These are phyloP conservation scores for Cyanistes caeruleus DNA, from an alignment of 2,113 vertebrate species.

Conservation along the genomic window DNA sequence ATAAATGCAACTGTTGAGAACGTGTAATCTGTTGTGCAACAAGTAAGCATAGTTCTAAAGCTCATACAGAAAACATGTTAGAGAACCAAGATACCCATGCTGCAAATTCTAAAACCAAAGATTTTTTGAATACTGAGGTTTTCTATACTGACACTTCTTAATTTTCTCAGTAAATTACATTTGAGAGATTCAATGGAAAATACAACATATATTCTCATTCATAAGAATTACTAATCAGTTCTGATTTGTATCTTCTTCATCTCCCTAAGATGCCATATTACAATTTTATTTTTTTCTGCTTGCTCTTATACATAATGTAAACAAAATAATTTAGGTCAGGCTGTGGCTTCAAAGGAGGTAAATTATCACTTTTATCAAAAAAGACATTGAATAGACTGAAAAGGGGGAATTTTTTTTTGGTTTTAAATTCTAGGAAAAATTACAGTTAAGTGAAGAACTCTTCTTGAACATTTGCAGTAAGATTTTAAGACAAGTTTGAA, in stretches of 20 bases:
- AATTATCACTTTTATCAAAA: conserved; percentile 21
- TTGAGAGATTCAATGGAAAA: conserved; percentile 14
- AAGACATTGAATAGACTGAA: conserved; percentile 2
- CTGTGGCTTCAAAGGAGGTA: conserved; percentile 12
- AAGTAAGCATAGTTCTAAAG: conserved; percentile 37
- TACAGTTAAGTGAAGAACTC: not conserved
- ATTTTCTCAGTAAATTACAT: conserved; percentile 15
- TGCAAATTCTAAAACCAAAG: not conserved
- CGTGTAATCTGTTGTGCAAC: conserved; percentile 60
- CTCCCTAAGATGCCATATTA: not conserved
- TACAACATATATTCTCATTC: conserved; percentile 8
- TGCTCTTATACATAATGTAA: conserved; percentile 4
- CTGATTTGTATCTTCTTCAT: conserved; percentile 33
- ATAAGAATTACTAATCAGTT: conserved; percentile 24
- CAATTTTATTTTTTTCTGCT: not conserved
- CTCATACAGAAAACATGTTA: conserved; percentile 6
- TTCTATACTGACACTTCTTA: not conserved
- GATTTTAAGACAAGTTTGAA: not conserved
- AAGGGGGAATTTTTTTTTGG: not conserved
- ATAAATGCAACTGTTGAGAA: conserved; percentile 41
- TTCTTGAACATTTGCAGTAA: conserved; percentile 3
- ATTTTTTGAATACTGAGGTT: not conserved
- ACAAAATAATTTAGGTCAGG: conserved; percentile 36
- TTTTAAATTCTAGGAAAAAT: not conserved
- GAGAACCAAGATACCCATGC: not conserved